Conservation (phyloP, 2,888 invertebrate genomes). For the Seira musarum region DNA sequence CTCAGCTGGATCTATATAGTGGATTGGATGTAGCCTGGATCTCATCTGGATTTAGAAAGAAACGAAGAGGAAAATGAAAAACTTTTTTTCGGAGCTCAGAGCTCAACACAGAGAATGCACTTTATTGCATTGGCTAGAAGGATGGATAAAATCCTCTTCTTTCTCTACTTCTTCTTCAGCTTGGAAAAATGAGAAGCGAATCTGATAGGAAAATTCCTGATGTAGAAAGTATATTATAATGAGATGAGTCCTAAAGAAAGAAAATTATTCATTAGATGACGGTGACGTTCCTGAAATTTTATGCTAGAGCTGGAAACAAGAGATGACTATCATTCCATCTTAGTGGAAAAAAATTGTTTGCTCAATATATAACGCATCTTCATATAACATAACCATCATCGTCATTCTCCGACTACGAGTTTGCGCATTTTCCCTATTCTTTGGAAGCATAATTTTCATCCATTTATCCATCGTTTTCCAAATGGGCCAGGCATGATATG, state of each 20-base stretch:
- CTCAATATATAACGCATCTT: conserved; percentile 12
- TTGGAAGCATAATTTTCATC: conserved; percentile 30
- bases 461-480: conserved; percentile 53
- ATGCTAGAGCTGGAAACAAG: conserved; percentile 23
- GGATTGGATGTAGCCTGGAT: conserved; percentile 14
- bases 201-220: conserved; percentile 41
- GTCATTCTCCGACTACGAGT: background rate
- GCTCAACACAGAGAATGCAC: background rate
- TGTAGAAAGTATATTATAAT: background rate
- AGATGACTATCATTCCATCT: conserved; percentile 52
- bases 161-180: conserved; percentile 12
- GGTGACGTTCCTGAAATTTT: conserved; percentile 40
- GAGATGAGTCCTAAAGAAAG: background rate
- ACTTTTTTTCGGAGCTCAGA: background rate
- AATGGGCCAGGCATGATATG: conserved; percentile 50
- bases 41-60: conserved; percentile 53
- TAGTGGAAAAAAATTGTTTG: conserved; percentile 4
- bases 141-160: conserved; percentile 8
- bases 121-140: background rate
- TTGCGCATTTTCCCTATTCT: conserved; percentile 19
- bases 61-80: conserved; percentile 31
- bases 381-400: conserved; percentile 47
- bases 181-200: conserved; percentile 1
- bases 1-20: conserved; percentile 53
- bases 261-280: conserved; percentile 52